Conservation (phyloP, 2,888 invertebrate genomes). For the Leucophora obtusa region DNA sequence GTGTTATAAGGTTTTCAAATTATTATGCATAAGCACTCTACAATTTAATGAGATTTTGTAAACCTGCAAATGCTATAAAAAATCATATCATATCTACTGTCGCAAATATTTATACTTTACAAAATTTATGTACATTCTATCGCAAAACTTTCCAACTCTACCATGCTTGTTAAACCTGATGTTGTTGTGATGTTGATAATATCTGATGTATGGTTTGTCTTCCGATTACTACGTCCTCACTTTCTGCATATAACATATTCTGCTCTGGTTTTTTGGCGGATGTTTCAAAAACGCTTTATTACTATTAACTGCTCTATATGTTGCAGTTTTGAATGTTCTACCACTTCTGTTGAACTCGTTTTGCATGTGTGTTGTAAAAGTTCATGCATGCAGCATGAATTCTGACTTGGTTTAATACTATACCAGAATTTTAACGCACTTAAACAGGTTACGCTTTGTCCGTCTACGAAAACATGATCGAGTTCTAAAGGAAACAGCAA, state of each 20-base stretch:
- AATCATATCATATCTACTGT: too few relatives aligned
- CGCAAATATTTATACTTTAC: too few relatives aligned
- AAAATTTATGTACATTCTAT: not conserved
- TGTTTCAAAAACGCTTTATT: slow-evolving; percentile 58
- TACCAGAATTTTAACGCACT: slow-evolving; percentile 51
- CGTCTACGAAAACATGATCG: slow-evolving; percentile 21
- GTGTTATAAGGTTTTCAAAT: too few relatives aligned
- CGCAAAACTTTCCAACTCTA: not conserved
- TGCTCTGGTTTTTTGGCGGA: slow-evolving; percentile 62
- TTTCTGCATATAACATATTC: slow-evolving; percentile 2
- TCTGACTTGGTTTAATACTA: not conserved
- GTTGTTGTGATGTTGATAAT: slow-evolving; percentile 41
- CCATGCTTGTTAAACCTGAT: slow-evolving; percentile 25
- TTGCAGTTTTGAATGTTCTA: slow-evolving; percentile 57
- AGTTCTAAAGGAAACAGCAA: slow-evolving; percentile 61
- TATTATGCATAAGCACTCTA: too few relatives aligned
- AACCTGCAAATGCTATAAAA: too few relatives aligned
- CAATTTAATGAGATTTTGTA: too few relatives aligned
- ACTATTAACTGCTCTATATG: slow-evolving; percentile 60
- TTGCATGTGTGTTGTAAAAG: slow-evolving; percentile 52
- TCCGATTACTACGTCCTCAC: slow-evolving; percentile 40
- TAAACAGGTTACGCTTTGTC: slow-evolving; percentile 55
- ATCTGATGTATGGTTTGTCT: slow-evolving; percentile 51
- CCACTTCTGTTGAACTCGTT: slow-evolving; percentile 62
- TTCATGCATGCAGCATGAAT: slow-evolving; percentile 2